Evolutionary conservation across 2,888 invertebrate genomes (phyloP).

Genomic region (Tenthredo livida): DNA sequence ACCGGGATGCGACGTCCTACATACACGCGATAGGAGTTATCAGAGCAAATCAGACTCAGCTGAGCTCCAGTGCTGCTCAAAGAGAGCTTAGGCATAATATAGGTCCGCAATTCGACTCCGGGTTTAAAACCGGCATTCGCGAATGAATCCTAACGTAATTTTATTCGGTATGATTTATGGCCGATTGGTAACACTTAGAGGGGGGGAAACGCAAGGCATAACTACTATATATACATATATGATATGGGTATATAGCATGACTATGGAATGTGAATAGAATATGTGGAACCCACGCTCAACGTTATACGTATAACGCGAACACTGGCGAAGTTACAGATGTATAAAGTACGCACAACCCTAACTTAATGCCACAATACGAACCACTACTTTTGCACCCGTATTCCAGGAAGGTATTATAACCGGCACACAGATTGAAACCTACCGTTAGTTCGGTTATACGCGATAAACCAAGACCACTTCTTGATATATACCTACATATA

Average conservation of each 20-base stretch:
- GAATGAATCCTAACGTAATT: slow-evolving; percentile 19
- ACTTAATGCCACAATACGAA: slow-evolving; percentile 12
- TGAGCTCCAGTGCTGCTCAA: slow-evolving; percentile 6
- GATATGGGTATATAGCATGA: not conserved
- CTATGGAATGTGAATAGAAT: slow-evolving; percentile 50
- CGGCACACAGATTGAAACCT: slow-evolving; percentile 19
- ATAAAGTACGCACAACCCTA: slow-evolving; percentile 8
- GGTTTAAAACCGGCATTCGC: not conserved
- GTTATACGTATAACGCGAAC: not conserved
- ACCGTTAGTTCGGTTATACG: slow-evolving; percentile 46
- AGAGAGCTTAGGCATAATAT: slow-evolving; percentile 2
- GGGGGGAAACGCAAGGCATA: slow-evolving; percentile 7
- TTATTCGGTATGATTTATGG: slow-evolving; percentile 33
- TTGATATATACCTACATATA: not conserved
- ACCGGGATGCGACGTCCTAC: slow-evolving; percentile 5
- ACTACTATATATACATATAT: no score
- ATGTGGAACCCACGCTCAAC: slow-evolving; percentile 53
- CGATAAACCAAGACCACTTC: slow-evolving; percentile 39
- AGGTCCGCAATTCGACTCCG: not conserved
- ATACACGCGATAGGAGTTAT: slow-evolving; percentile 44
- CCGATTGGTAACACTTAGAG: slow-evolving; percentile 49
- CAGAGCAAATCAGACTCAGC: slow-evolving; percentile 40
- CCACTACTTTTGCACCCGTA: slow-evolving; percentile 13
- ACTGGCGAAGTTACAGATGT: not conserved
- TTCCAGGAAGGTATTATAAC: slow-evolving; percentile 42